phyloP scores from a whole-genome alignment of 2,888 invertebrate genomes.

The Syrista parreyssii region DNA sequence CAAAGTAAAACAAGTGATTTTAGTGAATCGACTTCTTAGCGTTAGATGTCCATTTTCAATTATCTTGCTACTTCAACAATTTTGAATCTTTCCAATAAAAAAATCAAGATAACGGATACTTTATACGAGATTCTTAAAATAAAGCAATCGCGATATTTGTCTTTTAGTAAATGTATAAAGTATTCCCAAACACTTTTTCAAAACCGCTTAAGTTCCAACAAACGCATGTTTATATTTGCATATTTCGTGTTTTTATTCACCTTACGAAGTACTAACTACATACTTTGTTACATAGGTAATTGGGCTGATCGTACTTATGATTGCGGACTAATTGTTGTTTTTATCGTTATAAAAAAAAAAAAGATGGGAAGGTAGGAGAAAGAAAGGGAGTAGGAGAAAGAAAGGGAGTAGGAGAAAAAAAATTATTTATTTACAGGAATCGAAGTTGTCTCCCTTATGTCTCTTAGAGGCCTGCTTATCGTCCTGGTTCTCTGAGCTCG shows the following conservation, averaged over 20 bases:
- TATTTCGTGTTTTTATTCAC: slow-evolving; percentile 52
- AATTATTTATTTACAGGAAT: slow-evolving; percentile 65
- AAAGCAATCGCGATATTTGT: not conserved
- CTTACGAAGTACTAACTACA: slow-evolving; percentile 63
- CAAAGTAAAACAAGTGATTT: not conserved
- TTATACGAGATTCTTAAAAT: not conserved
- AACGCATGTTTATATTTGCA: slow-evolving; percentile 13
- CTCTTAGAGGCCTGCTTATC: slow-evolving; percentile 52
- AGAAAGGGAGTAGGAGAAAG: slow-evolving; percentile 11
- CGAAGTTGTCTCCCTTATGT: slow-evolving; percentile 57
- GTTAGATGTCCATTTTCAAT: not conserved
- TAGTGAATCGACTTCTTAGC: not conserved
- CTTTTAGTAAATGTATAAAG: not conserved
- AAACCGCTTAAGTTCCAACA: not conserved
- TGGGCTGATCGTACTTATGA: slow-evolving; percentile 38
- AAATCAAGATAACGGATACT: not conserved
- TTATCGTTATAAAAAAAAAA: slow-evolving; percentile 46
- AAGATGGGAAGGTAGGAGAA: slow-evolving; percentile 40
- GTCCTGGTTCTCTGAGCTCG: slow-evolving; percentile 48
- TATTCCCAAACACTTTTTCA: not conserved
- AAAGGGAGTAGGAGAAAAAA: slow-evolving; percentile 14
- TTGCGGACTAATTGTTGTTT: slow-evolving; percentile 34
- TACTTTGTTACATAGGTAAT: slow-evolving; percentile 59
- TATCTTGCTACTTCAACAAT: not conserved
- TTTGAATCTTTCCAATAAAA: not conserved